These are phyloP conservation scores for Cacoxenus indagator DNA, from an alignment of 2,888 invertebrate species.

Conservation along the genomic window DNA sequence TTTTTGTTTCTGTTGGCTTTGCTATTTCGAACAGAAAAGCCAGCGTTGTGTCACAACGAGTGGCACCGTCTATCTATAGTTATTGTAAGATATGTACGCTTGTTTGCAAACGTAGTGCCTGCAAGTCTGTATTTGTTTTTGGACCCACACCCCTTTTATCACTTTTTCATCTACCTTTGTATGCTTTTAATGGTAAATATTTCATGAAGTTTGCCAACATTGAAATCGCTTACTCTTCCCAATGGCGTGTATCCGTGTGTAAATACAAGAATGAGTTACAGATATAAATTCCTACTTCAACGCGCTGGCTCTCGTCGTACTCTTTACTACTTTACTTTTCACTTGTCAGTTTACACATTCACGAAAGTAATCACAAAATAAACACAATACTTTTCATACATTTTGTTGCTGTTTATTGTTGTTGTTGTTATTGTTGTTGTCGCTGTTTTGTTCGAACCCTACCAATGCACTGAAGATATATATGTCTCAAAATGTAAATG, in stretches of 20 bases:
- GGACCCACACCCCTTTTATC: neutral
- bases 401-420: neutral
- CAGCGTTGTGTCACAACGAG: neutral
- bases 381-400: neutral
- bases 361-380: conserved; percentile 34
- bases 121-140: conserved; percentile 9
- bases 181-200: conserved; percentile 49
- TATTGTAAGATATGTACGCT: conserved; percentile 31
- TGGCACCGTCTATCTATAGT: conserved; percentile 32
- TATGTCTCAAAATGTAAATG: neutral
- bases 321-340: conserved; percentile 33
- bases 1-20: conserved; percentile 3
- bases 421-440: neutral
- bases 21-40: neutral
- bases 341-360: conserved; percentile 48
- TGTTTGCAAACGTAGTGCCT: conserved; percentile 28
- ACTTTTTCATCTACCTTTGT: conserved; percentile 29
- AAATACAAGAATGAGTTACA: conserved; percentile 24
- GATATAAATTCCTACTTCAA: conserved; percentile 23
- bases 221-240: neutral
- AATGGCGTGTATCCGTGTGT: neutral
- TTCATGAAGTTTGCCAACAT: conserved; percentile 50
- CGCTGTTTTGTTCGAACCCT: neutral
- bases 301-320: conserved; percentile 25
- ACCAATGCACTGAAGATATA: neutral